A percentile compares a stretch with the other conserved stretches of the same genome.
Evolutionary conservation across 2,797 vertebrate species (phyloP).

Genomic region (Potorous gilbertii): DNA sequence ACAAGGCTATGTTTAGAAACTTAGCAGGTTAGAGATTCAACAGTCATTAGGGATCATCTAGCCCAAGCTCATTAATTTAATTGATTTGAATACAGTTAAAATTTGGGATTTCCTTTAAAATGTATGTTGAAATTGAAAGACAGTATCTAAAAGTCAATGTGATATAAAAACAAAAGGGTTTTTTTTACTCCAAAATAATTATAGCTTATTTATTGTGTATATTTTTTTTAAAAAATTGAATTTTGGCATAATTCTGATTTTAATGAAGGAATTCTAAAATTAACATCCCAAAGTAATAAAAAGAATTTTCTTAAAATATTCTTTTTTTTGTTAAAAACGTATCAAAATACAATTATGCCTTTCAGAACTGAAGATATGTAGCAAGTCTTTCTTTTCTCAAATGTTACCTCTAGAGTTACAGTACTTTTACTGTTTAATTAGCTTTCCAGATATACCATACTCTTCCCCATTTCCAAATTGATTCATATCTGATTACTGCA

Average conservation of each 20-base stretch:
- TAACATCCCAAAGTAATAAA: background rate
- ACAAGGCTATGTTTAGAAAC: background rate
- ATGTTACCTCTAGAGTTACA: constrained; percentile 39
- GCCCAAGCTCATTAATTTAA: background rate
- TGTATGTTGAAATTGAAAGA: background rate
- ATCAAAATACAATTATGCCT: constrained; percentile 63
- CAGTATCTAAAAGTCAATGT: background rate
- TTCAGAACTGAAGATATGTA: constrained; percentile 23
- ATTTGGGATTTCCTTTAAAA: background rate
- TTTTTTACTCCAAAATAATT: too few species aligned
- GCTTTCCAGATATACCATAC: constrained; percentile 37
- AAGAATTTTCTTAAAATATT: background rate
- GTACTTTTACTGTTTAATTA: constrained; percentile 54
- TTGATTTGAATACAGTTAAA: background rate
- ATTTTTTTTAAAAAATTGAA: too few species aligned
- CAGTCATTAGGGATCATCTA: background rate
- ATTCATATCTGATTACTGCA: constrained; percentile 30
- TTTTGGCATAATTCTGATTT: too few species aligned
- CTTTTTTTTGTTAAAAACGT: constrained; percentile 32
- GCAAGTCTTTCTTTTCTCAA: constrained; percentile 38
- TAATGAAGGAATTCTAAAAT: background rate
- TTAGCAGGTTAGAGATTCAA: background rate
- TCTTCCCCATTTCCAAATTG: constrained; percentile 43
- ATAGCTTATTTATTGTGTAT: too few species aligned
- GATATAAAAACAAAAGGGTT: background rate